Conservation (phyloP, 2,113 vertebrate species). For the Pangasianodon gigas region DNA sequence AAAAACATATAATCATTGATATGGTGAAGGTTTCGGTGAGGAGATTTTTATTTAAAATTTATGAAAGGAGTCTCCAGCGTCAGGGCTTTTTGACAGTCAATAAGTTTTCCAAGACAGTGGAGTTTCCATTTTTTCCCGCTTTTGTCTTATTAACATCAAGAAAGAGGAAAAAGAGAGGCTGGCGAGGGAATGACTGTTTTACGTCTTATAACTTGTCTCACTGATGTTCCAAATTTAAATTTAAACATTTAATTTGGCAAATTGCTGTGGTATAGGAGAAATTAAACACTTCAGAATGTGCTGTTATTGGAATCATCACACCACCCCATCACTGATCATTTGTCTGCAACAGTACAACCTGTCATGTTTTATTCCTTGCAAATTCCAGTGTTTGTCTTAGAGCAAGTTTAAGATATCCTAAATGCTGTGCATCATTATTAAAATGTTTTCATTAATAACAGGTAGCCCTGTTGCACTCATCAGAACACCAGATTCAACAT, state of each 20-base stretch:
- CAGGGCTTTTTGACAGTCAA: not conserved
- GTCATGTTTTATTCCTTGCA: not conserved
- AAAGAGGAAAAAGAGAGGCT: not conserved
- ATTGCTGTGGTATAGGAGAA: not conserved
- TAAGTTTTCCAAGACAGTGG: not conserved
- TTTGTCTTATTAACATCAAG: not conserved
- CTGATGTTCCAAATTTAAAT: not conserved
- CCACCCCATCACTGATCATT: not conserved
- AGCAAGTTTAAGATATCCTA: not conserved
- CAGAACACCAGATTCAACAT: slow-evolving; percentile 24
- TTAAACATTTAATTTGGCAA: not conserved
- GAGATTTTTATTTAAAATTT: not conserved
- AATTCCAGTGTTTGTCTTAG: not conserved
- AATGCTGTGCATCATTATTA: not conserved
- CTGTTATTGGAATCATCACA: not conserved
- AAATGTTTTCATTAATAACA: slow-evolving; percentile 24
- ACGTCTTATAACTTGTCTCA: not conserved
- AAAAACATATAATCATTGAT: not conserved
- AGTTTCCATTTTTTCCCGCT: not conserved
- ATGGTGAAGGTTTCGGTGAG: not conserved
- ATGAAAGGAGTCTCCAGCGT: not conserved
- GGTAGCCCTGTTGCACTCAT: slow-evolving; percentile 38
- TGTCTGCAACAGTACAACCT: not conserved
- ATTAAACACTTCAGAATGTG: not conserved
- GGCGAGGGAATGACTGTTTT: not conserved